Conservation (phyloP, 2,113 vertebrate genomes). For the Trinectes maculatus region DNA sequence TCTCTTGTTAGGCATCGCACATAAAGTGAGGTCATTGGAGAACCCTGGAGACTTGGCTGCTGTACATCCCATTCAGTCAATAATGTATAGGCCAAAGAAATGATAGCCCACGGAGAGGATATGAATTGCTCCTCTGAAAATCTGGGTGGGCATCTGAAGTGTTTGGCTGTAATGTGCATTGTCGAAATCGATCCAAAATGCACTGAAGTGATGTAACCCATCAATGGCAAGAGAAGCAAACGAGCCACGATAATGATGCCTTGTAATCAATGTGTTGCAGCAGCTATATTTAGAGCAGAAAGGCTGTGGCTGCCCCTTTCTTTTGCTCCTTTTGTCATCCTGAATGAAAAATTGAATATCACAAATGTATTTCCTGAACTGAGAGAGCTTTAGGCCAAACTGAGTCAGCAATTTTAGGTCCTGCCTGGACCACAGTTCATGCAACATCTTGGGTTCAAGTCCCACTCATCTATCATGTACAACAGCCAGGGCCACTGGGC, state of each 20-base stretch:
- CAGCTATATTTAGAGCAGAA: constrained; percentile 47
- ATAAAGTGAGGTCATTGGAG: constrained; percentile 61
- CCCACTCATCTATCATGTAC: constrained; percentile 13
- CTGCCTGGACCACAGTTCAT: constrained; percentile 6
- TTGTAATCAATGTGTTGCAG: constrained; percentile 55
- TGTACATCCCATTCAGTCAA: constrained; percentile 24
- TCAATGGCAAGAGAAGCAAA: constrained; percentile 9
- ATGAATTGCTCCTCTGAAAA: background rate
- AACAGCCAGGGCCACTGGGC: background rate
- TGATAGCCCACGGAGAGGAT: background rate
- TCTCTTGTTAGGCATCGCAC: constrained; percentile 52
- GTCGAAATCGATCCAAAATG: constrained; percentile 4
- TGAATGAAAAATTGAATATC: constrained; percentile 17
- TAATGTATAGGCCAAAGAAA: constrained; percentile 36
- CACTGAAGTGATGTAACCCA: constrained; percentile 12
- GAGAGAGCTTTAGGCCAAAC: constrained; percentile 23
- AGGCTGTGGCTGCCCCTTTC: constrained; percentile 41
- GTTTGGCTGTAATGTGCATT: background rate
- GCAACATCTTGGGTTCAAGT: constrained; percentile 20
- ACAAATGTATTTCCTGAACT: constrained; percentile 32
- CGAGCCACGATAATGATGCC: constrained; percentile 43
- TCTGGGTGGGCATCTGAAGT: background rate
- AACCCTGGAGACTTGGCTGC: constrained; percentile 23
- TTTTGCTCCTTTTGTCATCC: background rate
- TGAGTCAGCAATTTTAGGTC: constrained; percentile 36